A percentile compares a stretch with the other conserved stretches of the same genome.
Evolutionary conservation across 2,888 invertebrate genomes (phyloP).

Genomic region (Nyleta sp.): DNA sequence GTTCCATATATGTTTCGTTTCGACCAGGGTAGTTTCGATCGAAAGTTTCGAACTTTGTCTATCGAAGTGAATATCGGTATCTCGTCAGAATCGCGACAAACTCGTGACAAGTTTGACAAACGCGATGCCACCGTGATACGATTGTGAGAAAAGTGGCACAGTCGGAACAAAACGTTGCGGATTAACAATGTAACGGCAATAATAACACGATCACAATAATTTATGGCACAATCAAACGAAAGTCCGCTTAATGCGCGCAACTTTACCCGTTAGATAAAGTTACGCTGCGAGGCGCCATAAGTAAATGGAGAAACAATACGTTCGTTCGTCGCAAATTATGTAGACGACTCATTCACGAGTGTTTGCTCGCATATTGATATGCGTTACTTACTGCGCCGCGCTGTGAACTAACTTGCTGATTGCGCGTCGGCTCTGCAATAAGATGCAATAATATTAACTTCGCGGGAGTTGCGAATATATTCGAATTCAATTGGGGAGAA

Average conservation of each 20-base stretch:
- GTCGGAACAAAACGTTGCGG: conserved; percentile 8
- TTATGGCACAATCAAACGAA: conserved; percentile 35
- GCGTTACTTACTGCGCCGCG: conserved; percentile 28
- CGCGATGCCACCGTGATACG: conserved; percentile 12
- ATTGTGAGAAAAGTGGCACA: conserved; percentile 40
- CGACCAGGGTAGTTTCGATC: no score
- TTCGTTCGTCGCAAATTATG: conserved; percentile 30
- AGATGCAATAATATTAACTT: no score
- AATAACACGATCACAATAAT: conserved; percentile 34
- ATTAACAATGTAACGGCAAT: conserved; percentile 18
- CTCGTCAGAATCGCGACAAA: conserved; percentile 20
- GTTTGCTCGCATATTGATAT: conserved; percentile 41
- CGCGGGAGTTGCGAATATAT: no score
- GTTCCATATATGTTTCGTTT: no score
- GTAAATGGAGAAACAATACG: conserved; percentile 27
- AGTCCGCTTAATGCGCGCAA: conserved; percentile 25
- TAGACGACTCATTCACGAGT: neutral
- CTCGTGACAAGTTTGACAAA: conserved; percentile 45
- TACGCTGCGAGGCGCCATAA: neutral
- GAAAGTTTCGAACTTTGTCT: neutral
- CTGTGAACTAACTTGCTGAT: no score
- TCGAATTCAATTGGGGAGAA: no score
- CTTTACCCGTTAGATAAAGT: conserved; percentile 22
- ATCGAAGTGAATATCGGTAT: neutral
- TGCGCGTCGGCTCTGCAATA: no score